Evolutionary conservation across 2,797 vertebrate genomes (phyloP).

Genomic region (Chrosomus eos): DNA sequence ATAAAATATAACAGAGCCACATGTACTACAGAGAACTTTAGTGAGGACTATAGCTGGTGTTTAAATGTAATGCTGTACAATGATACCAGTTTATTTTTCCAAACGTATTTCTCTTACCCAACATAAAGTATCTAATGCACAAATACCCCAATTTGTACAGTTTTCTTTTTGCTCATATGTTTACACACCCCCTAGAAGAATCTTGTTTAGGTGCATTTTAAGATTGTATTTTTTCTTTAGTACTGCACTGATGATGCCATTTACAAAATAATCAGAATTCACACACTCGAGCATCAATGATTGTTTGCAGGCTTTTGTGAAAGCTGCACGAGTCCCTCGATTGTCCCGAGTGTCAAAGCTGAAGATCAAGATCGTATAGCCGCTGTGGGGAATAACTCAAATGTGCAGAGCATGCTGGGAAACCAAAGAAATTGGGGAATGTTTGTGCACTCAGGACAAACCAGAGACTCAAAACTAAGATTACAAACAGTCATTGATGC

Average conservation of each 20-base stretch:
- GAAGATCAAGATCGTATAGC: constrained; percentile 1
- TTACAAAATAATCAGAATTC: neutral
- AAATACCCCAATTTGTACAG: constrained; percentile 39
- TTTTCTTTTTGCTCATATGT: constrained; percentile 38
- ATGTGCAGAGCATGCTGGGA: constrained; percentile 39
- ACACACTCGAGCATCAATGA: neutral
- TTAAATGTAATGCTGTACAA: constrained; percentile 48
- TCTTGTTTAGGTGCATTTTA: constrained; percentile 1
- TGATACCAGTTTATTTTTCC: constrained; percentile 42
- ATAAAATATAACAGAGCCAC: constrained; percentile 64
- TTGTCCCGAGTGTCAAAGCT: constrained; percentile 29
- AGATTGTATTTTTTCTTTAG: neutral
- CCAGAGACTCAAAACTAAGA: neutral
- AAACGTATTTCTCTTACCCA: constrained; percentile 42
- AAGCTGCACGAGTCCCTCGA: constrained; percentile 11
- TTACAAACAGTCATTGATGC: constrained; percentile 8
- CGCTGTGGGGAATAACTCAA: neutral
- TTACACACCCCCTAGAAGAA: constrained; percentile 28
- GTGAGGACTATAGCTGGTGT: constrained; percentile 73
- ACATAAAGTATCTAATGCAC: constrained; percentile 58
- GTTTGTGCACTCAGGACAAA: constrained; percentile 23
- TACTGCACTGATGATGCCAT: neutral
- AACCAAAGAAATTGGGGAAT: constrained; percentile 34
- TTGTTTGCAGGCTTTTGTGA: constrained; percentile 26
- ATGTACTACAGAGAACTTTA: constrained; percentile 80